Evolutionary conservation across 1,140 invertebrate genomes (phyloP).

Genomic region (Bicyclus anynana): DNA sequence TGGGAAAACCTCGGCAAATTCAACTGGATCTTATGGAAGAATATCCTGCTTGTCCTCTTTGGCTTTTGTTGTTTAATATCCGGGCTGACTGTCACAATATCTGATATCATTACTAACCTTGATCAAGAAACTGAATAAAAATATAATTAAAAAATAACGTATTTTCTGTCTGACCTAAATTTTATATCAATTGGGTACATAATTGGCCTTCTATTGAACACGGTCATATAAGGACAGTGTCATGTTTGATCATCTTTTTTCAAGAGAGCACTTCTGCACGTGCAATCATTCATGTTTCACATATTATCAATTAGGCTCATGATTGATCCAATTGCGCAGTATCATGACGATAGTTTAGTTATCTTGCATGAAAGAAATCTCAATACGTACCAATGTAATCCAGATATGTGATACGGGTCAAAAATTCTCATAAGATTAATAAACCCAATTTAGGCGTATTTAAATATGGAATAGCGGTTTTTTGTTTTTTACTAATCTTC

Average conservation of each 20-base stretch:
- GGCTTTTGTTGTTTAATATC: constrained; percentile 81
- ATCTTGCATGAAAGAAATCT: background rate
- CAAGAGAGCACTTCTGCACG: constrained; percentile 7
- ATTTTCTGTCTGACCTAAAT: background rate
- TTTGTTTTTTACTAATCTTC: too few relatives aligned
- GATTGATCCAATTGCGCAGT: constrained; percentile 36
- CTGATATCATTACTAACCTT: constrained; percentile 46
- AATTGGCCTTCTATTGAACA: background rate
- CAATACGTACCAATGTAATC: background rate
- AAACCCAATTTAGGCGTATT: too few relatives aligned
- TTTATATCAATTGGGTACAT: background rate
- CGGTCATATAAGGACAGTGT: too few relatives aligned
- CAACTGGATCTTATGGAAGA: constrained; percentile 84
- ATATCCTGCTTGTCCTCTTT: constrained; percentile 79
- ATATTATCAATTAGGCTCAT: constrained; percentile 18
- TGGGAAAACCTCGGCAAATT: constrained; percentile 81
- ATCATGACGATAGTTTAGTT: background rate
- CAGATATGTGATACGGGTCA: too few relatives aligned
- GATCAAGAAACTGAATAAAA: constrained; percentile 10
- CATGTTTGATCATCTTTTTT: background rate
- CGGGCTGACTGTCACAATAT: constrained; percentile 70
- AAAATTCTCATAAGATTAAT: too few relatives aligned
- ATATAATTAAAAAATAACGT: background rate
- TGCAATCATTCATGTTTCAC: constrained; percentile 20
- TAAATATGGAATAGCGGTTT: too few relatives aligned